phyloP scores from a whole-genome alignment of 2,888 invertebrate genomes.

The Meiosimyza decipiens region DNA sequence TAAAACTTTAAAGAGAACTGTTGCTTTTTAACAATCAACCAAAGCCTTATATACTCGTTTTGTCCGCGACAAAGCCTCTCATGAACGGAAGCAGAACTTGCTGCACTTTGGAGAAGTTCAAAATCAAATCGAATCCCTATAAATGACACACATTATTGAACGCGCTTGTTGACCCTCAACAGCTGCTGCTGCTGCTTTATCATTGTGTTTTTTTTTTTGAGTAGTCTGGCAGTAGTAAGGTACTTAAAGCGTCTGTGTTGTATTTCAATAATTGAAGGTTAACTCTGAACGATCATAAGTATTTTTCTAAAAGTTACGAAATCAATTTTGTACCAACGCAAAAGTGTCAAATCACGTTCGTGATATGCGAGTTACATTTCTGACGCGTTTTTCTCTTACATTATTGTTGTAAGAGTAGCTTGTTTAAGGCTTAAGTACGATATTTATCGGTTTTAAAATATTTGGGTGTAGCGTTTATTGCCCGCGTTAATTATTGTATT shows the following conservation, averaged over 20 bases:
- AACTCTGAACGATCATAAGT: not conserved
- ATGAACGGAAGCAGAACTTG: no score
- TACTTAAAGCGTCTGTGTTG: not conserved
- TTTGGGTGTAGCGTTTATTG: constrained; percentile 11
- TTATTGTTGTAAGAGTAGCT: not conserved
- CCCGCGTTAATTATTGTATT: not conserved
- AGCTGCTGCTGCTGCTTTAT: not conserved
- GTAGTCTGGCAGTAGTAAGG: not conserved
- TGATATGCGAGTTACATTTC: not conserved
- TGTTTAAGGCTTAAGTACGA: not conserved
- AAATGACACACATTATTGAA: constrained; percentile 12
- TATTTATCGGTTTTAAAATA: not conserved
- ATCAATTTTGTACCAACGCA: constrained; percentile 4
- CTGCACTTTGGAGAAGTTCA: no score
- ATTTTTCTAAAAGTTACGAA: constrained; percentile 17
- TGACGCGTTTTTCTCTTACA: not conserved
- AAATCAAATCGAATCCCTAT: no score
- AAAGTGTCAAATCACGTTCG: constrained; percentile 7
- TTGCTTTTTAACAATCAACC: no score
- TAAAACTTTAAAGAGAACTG: not conserved
- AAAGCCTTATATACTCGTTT: no score
- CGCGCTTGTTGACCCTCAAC: constrained; percentile 14
- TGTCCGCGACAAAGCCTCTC: no score
- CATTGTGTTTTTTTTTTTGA: no score
- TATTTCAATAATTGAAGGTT: constrained; percentile 11